Base-by-base conservation (phyloP, 1,140 invertebrate species). In the Forficula auricularia region DNA sequence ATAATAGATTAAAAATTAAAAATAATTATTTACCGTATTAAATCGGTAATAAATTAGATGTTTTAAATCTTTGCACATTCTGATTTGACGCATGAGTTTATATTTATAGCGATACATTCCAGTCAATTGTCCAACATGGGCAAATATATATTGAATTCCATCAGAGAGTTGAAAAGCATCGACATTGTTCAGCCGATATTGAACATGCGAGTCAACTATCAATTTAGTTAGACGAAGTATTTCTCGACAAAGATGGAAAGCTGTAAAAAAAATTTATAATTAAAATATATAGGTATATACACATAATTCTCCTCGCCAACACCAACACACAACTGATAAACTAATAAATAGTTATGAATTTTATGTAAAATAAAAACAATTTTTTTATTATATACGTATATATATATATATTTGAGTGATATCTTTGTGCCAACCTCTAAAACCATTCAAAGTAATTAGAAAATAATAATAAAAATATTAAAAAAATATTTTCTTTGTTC, bases 21-120 rank as follows among this genome's bases (percentile, higher is more conserved):
- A 35, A 43, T n/a, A 31, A 38, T 38, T 40, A 61, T 71, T 73
- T 63, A 89, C 89, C 31, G 96, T 99, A 59, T 99, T 99, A 62
- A 99, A 99, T 46, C 96, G 75, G 66, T 99, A 99, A 62, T 99
- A 99, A 45, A 98, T 95, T 40, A 99, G 67, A 73, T 99, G 96
- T 57, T 99, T 99, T 48, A 99, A 68, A 67, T 99, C 96, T 62
- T 99, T 99, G 68, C 95, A 98, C 95, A 99, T 99, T 39, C 96
- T 67, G 49, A 99, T 98, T 68, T 99, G 96, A 57, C 91, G 77
- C 95, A 99, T 99, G 12, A 99, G 67, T 61, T 99, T 99, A 65
- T 99, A 99, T 57, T 98, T 98, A 69, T 98, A 98, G 35, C 96
- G 71, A 64, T 99, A 99, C 96, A 99, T 99, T 60, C 96, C 96